These are phyloP conservation scores for Enteromius unitaeniatus DNA, from an alignment of 2,797 vertebrate genomes.

Conservation along the genomic window DNA sequence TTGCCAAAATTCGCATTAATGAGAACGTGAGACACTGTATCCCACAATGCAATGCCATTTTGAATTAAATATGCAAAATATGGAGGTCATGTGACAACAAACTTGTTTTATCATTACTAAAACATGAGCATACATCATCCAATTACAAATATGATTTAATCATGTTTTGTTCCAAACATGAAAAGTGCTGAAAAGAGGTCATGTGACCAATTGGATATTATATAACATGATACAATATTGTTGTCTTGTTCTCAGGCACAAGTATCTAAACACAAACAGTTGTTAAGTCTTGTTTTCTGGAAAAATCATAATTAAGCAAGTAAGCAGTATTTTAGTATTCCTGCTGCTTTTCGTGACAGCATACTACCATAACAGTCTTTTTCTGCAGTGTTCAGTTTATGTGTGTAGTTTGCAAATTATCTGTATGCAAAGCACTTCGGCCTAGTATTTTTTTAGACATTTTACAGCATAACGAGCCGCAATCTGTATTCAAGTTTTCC, in stretches of 20 bases:
- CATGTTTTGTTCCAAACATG: not conserved
- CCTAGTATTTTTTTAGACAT: not conserved
- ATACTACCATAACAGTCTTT: not conserved
- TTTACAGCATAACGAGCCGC: not conserved
- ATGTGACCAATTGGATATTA: not conserved
- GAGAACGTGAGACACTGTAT: not conserved
- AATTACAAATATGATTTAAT: not conserved
- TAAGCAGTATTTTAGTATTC: not conserved
- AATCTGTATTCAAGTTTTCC: not conserved
- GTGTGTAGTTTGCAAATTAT: not conserved
- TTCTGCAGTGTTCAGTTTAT: not conserved
- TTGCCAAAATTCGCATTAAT: not conserved
- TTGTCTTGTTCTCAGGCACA: not conserved
- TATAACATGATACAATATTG: not conserved
- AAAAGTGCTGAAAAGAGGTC: not conserved
- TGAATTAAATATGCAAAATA: not conserved
- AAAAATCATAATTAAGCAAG: not conserved
- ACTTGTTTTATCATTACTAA: too few species aligned
- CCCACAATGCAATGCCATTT: not conserved
- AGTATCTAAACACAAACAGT: not conserved
- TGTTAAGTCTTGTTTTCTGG: not conserved
- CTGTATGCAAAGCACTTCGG: not conserved
- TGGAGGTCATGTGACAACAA: not conserved
- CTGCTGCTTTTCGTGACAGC: not conserved
- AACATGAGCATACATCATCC: too few species aligned